A percentile compares a stretch with the other conserved stretches of the same genome.
Conservation (phyloP, 2,888 invertebrate genomes). For the Euclidia mi region DNA sequence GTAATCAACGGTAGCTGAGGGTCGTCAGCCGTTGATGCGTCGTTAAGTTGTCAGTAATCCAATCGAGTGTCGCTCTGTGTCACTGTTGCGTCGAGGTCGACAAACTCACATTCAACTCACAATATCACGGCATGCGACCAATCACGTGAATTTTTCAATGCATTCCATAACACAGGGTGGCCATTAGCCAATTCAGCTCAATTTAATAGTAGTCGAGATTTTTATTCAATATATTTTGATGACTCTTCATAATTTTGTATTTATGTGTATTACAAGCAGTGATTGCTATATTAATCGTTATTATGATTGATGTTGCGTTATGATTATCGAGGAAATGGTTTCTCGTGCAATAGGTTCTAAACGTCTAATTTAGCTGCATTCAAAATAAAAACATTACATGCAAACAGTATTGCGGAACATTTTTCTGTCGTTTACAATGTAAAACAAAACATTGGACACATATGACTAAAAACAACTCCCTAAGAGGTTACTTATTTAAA, state of each 20-base stretch:
- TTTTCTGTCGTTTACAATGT: too few species aligned
- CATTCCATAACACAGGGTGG: constrained; percentile 54
- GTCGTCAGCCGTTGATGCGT: constrained; percentile 69
- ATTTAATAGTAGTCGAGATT: constrained; percentile 48
- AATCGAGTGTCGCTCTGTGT: constrained; percentile 71
- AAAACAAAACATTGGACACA: too few species aligned
- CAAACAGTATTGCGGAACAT: too few species aligned
- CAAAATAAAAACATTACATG: too few species aligned
- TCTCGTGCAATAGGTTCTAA: too few species aligned
- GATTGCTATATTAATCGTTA: background rate
- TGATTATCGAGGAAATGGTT: too few species aligned
- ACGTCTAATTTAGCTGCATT: too few species aligned
- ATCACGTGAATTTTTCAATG: constrained; percentile 60
- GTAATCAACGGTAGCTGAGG: constrained; percentile 45
- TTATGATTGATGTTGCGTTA: background rate
- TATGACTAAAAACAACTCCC: too few species aligned
- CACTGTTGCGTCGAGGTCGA: constrained; percentile 67
- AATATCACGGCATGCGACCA: constrained; percentile 32
- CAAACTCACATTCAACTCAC: constrained; percentile 66
- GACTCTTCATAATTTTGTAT: too few species aligned
- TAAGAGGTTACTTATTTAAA: too few species aligned
- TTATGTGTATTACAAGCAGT: background rate
- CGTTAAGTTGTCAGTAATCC: constrained; percentile 74
- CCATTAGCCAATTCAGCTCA: constrained; percentile 66
- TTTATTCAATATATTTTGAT: constrained; percentile 19